Evolutionary conservation across 2,113 vertebrate species (phyloP).

Genomic region (Sylvietta virens): DNA sequence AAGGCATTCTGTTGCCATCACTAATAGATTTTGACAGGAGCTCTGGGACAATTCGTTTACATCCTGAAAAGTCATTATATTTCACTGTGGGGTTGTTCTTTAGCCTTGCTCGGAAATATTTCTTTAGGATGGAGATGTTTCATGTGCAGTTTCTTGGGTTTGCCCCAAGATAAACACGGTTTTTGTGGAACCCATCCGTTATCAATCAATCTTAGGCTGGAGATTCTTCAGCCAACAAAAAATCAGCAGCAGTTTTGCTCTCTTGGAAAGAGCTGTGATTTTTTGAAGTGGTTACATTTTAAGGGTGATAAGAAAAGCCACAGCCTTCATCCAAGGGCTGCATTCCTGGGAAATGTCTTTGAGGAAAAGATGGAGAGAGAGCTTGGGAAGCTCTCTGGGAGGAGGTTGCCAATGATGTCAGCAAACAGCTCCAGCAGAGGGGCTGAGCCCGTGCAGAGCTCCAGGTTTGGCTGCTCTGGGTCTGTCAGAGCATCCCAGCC

Average conservation of each 20-base stretch:
- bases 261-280: neutral
- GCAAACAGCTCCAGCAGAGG: neutral
- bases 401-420: neutral
- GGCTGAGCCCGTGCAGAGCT: neutral
- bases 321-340: neutral
- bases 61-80: conserved; percentile 14
- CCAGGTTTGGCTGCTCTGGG: neutral
- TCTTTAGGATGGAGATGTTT: neutral
- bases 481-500: neutral
- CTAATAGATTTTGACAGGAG: conserved; percentile 6
- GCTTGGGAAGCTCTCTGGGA: neutral
- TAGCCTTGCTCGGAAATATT: neutral
- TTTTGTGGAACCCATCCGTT: neutral
- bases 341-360: neutral
- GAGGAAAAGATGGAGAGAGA: too few relatives aligned
- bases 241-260: neutral
- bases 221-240: neutral
- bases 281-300: neutral
- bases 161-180: neutral
- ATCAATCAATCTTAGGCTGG: neutral
- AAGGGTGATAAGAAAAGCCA: neutral
- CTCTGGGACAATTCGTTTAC: neutral
- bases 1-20: neutral
- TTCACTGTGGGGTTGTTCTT: neutral
- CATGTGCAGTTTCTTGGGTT: neutral